Base-by-base conservation (phyloP, 2,797 vertebrate genomes). In the Parotocinclus haroldoi region DNA sequence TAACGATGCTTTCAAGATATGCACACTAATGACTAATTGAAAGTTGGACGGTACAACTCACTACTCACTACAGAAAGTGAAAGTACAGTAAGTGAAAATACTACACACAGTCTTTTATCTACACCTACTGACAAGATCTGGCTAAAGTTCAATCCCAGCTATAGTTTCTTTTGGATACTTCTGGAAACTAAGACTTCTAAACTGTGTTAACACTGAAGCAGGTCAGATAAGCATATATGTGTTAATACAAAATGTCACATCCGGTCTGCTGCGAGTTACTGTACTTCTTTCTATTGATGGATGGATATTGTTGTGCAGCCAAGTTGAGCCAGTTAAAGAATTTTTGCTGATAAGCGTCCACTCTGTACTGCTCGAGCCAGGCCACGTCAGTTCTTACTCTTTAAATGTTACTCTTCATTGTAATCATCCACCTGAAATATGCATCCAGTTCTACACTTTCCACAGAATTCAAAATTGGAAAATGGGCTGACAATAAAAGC, bases 391-490 rank as follows among this genome's bases (percentile, higher is more conserved):
- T 71, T 18, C 27, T 37, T 39, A 40, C 17, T n/a, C n/a, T 19
- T 39, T 14, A 54, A 42, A 59, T 69, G 40, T 27, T 27, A 5
- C 2, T 27, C 27, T 27, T 27, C 27, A 2, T 27, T 7, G 10
- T 44, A 44, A 44, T 13, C 5, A 14, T 36, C 53, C 12, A 40
- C 49, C 50, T 36, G 55, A 66, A 49, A 55, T 55, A 14, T 50
- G 16, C 44, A 37, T 71, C 51, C 57, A 59, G 62, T 59, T 10
- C 10, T 4, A 40, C 11, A 38, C n/a, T 3, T 0, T 44, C 52
- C 63, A 66, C 51, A 38, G 63, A 51, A 72, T 57, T 51, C 37
- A 71, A 37, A 65, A 17, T 45, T 27, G 46, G 37, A 11, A 18
- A 37, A 58, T 11, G 9, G n/a, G 27, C 13, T 7, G 11, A 54